phyloP scores from a whole-genome alignment of 2,888 invertebrate genomes.

The Mylabris sibirica region DNA sequence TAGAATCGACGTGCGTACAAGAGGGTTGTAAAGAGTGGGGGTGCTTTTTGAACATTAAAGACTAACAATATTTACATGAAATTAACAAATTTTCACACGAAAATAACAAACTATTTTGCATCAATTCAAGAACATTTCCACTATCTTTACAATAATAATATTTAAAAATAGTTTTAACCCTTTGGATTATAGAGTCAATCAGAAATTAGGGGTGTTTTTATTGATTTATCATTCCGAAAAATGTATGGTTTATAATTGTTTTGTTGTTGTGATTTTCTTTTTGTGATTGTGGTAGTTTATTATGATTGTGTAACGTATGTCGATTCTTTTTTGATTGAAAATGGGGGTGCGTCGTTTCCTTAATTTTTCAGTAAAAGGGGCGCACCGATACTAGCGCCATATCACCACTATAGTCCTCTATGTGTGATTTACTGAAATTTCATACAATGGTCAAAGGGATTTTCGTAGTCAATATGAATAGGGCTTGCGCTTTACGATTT shows the following conservation, averaged over 20 bases:
- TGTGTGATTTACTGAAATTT: slow-evolving; percentile 14
- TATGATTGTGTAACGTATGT: not conserved
- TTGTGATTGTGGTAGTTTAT: not conserved
- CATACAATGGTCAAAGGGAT: slow-evolving; percentile 23
- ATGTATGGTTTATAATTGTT: not conserved
- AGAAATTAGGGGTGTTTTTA: not conserved
- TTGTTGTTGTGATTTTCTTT: not conserved
- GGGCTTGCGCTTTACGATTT: slow-evolving; percentile 24
- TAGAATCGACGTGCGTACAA: slow-evolving; percentile 54
- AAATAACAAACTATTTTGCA: not conserved
- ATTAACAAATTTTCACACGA: not conserved
- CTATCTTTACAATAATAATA: not conserved
- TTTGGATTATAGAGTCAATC: not conserved
- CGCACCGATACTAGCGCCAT: slow-evolving; percentile 21
- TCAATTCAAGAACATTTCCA: not conserved
- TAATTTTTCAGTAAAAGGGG: not conserved
- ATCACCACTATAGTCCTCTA: slow-evolving; percentile 6
- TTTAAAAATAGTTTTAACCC: not conserved
- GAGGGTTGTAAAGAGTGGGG: slow-evolving; percentile 46
- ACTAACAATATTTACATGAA: not conserved
- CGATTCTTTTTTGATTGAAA: not conserved
- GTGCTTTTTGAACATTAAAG: slow-evolving; percentile 16
- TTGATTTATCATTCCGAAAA: not conserved
- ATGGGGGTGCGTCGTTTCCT: slow-evolving; percentile 6
- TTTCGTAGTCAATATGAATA: slow-evolving; percentile 32